phyloP scores from a whole-genome alignment of 1,140 invertebrate genomes.

The Arctopsyche grandis region DNA sequence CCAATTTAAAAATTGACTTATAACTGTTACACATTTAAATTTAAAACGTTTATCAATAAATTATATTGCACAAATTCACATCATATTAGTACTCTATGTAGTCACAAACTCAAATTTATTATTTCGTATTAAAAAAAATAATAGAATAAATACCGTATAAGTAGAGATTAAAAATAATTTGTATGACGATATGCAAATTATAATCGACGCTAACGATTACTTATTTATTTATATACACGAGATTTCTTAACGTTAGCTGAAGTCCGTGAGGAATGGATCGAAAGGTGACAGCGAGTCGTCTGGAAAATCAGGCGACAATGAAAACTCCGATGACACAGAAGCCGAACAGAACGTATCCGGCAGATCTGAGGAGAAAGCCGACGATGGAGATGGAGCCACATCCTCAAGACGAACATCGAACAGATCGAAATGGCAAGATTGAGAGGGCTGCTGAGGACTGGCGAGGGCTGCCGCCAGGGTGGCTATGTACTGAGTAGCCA shows the following conservation, averaged over 20 bases:
- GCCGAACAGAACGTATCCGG: constrained; percentile 59
- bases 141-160: too few relatives aligned
- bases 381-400: constrained; percentile 16
- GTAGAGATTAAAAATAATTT: not conserved
- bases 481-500: constrained; percentile 87
- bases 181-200: not conserved
- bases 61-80: too few relatives aligned
- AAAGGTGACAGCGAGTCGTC: constrained; percentile 65
- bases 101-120: too few relatives aligned
- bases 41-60: too few relatives aligned
- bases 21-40: too few relatives aligned
- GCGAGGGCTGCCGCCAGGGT: constrained; percentile 53
- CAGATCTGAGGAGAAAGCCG: constrained; percentile 55
- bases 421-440: constrained; percentile 56
- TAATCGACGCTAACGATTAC: not conserved
- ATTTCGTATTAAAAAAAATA: too few relatives aligned
- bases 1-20: too few relatives aligned
- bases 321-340: constrained; percentile 51
- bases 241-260: constrained; percentile 50
- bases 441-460: constrained; percentile 27
- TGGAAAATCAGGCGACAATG: constrained; percentile 56
- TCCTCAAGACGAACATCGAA: constrained; percentile 58
- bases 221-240: too few relatives aligned
- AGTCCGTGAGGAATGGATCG: constrained; percentile 65
- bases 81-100: too few relatives aligned